These are phyloP conservation scores for Epistrophe eligans DNA, from an alignment of 2,888 invertebrate genomes.

Conservation along the genomic window DNA sequence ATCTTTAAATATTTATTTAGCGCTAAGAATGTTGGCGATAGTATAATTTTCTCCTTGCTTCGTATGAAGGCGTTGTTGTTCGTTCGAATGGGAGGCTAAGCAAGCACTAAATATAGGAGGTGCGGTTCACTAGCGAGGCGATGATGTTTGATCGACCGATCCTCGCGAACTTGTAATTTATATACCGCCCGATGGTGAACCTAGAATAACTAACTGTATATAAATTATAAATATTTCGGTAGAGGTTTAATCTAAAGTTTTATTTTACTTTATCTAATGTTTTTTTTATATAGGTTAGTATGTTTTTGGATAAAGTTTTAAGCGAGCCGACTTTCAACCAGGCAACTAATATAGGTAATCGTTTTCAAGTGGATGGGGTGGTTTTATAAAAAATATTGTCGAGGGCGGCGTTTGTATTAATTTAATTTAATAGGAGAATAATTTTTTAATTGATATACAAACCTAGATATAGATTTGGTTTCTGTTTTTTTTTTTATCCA, in stretches of 20 bases:
- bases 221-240: constrained; percentile 62
- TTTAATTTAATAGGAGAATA: constrained; percentile 9
- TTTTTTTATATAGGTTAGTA: background rate
- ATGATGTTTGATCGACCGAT: constrained; percentile 45
- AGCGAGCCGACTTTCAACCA: background rate
- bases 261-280: constrained; percentile 55
- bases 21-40: constrained; percentile 14
- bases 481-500: background rate
- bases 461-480: no score
- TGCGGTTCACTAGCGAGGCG: constrained; percentile 44
- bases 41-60: background rate
- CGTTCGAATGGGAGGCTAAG: constrained; percentile 5
- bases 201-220: constrained; percentile 5
- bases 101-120: constrained; percentile 12
- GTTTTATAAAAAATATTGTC: constrained; percentile 1
- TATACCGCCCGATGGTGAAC: constrained; percentile 34
- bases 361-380: constrained; percentile 27
- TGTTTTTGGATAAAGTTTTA: constrained; percentile 28
- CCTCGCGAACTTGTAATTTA: constrained; percentile 53
- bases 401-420: constrained; percentile 23
- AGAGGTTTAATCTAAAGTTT: constrained; percentile 51
- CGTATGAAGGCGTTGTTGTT: constrained; percentile 45
- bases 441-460: background rate
- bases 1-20: constrained; percentile 24
- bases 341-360: background rate